phyloP scores from a whole-genome alignment of 2,113 vertebrate species.

The Cnemophilus loriae region DNA sequence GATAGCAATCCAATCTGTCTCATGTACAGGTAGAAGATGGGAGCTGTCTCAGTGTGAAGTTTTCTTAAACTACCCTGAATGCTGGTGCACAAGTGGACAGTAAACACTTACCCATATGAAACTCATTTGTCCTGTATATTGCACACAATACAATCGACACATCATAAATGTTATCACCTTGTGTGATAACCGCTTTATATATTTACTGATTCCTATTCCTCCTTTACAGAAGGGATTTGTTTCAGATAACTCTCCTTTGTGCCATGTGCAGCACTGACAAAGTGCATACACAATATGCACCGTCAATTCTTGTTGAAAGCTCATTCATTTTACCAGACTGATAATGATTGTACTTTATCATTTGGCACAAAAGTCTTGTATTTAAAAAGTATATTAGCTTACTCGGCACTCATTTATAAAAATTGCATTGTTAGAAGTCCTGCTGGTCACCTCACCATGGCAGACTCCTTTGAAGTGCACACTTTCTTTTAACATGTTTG shows the following conservation, averaged over 20 bases:
- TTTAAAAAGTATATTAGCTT: constrained; percentile 49
- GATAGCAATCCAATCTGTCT: background rate
- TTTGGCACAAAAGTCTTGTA: constrained; percentile 35
- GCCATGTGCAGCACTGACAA: background rate
- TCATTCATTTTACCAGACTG: constrained; percentile 42
- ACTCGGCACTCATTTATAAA: constrained; percentile 57
- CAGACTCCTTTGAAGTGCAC: constrained; percentile 60
- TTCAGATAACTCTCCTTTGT: constrained; percentile 55
- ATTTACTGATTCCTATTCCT: constrained; percentile 45
- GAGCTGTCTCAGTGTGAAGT: background rate
- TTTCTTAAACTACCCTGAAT: background rate
- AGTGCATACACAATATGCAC: background rate
- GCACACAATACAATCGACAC: background rate
- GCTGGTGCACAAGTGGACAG: background rate
- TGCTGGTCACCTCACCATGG: background rate
- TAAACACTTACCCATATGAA: background rate
- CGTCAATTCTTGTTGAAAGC: constrained; percentile 27
- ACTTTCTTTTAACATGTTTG: constrained; percentile 53
- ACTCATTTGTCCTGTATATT: constrained; percentile 35
- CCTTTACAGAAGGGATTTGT: constrained; percentile 23
- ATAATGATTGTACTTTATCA: constrained; percentile 52
- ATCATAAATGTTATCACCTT: constrained; percentile 33
- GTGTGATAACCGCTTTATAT: background rate
- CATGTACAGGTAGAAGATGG: background rate
- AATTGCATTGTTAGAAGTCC: constrained; percentile 25